Evolutionary conservation across 35 echinoderm and acorn worm species (phyloP), one percentile per base, ranked within the genome.

Genomic region (Diadema setosum): DNA sequence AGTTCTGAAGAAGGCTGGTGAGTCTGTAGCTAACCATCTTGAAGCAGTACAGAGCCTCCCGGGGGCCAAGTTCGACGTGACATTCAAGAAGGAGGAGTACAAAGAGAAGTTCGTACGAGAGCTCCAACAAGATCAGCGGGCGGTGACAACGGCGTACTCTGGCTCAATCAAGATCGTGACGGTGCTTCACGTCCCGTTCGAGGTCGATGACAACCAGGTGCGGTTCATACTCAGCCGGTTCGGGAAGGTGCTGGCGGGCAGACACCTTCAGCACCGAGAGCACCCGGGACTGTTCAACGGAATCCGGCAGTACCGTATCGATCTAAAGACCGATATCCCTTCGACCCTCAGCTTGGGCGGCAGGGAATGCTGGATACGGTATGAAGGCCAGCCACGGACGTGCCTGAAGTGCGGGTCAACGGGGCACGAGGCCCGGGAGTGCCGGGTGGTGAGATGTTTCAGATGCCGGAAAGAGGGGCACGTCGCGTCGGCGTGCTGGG

Each of bases 351-450:
- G 50, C 15, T 8, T 89, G 3, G 75, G 37, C 20, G 75, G 75
- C 20, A 31, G 87, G 33, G 5, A 82, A 15, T 59, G 46, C 30
- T 89, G 74, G 87, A 41, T 89, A 14, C 29, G 87, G 15, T 90
- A 90, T 42, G 17, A 63, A 39, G 88, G 76, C 0, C 88, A 90
- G 34, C 80, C 88, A 1, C 44, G 88, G 16, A 84, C 88, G 4
- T 84, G 88, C 33, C 34, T 90, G 23, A 61, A 73, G 21, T 90
- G 88, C 27, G 81, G 88, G 25, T 17, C 20, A 18, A 50, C 0
- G 17, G 81, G 55, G 2, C 88, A 90, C 46, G 23, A 33, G 15
- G 39, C 48, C 23, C 40, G 48, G 59, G 88, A 90, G 11, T 90
- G 88, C 61, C 29, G 50, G 48, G 37, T 42, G 1, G 27, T 39